Evolutionary conservation across 2,113 vertebrate genomes (phyloP), one percentile per base, ranked within the genome.

Genomic region (Xiphorhynchus elegans): DNA sequence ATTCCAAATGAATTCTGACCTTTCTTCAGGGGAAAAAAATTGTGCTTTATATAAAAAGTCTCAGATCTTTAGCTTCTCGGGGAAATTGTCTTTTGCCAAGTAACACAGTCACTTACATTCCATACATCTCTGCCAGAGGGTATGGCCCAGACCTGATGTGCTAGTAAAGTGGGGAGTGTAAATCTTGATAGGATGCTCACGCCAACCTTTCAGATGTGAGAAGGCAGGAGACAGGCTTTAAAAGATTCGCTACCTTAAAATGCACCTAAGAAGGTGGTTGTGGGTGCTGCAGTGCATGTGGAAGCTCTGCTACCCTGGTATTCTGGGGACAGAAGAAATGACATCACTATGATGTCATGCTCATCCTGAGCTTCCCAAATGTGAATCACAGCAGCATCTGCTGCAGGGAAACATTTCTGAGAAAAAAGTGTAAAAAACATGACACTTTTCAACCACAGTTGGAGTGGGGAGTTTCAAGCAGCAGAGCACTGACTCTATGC

Each of bases 101-200:
- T 92, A 96, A 93, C 56, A 69, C 84, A 96, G 88, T 84, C 78
- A 60, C 93, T 96, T 75, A 82, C 72, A 91, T 95, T 96, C 89
- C 89, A 29, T 72, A 64, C 0, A 0, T 83, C 87, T 93, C 46
- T 96, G 88, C 88, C 92, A 94, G 91, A 79, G 59, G 91, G 92
- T 94, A 96, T 91, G 84, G 93, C 95, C 80, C 86, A 94, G 70
- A 81, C 66, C 87, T 35, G 2, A 85, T 50, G 88, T 63, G 93
- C 88, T 79, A 91, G 72, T 91, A 94, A 96, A 97, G 91, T 0
- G 0, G 40, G 68, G 84, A 93, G 90, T 90, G 91, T 74, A 95
- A 96, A 95, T 91, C 90, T 90, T 89, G 88, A 52, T 26, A 29
- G 69, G 64, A 37, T 82, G 86, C 55, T 95, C 64, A 85, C 0